Base-by-base conservation (phyloP, 2,888 invertebrate genomes). In the Drosophila limbata region DNA sequence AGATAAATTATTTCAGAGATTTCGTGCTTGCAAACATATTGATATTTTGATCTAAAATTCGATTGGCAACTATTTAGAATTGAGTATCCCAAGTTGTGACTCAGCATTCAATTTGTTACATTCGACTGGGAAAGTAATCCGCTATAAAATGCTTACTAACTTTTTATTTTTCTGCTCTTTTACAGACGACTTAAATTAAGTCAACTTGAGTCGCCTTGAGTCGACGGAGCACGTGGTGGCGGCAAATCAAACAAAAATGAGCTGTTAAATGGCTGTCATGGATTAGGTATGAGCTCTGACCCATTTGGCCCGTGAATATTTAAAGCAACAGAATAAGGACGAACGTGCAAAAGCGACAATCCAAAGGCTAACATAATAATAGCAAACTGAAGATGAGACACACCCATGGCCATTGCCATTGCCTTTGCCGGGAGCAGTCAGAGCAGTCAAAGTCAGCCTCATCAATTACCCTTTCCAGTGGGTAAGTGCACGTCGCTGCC, bases 201-300 rank as follows among this genome's bases (percentile, higher is more conserved):
- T 61, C 64, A 39, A 69, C 62, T 62, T 53, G 51, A 61, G 45
- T 21, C n/a, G 40, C 28, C 8, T 40, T 8, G 17, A 10, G 11
- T 9, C 10, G 25, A 48, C 44, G 11, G 35, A 56, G 52, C 68
- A 68, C 53, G 44, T 62, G 56, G 50, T 28, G 40, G 57, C 15
- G 31, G 48, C 69, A 79, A 81, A 73, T 74, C 86, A 83, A 76
- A 78, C 59, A 74, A 68, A 87, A 87, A 74, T 78, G 72, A 86
- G 67, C 76, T 77, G 73, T 76, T 89, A 88, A 88, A 76, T 69
- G 73, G 59, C 69, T 70, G 77, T 48, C 73, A 50, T 68, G 73
- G 72, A 77, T 72, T 75, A 81, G 47, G 39, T 21, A 56, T 21
- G 42, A 57, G 47, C 51, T 60, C 21, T 48, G 67, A 65, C 50